Conservation (phyloP, 2,888 invertebrate species). For the Nomada hirtipes region DNA sequence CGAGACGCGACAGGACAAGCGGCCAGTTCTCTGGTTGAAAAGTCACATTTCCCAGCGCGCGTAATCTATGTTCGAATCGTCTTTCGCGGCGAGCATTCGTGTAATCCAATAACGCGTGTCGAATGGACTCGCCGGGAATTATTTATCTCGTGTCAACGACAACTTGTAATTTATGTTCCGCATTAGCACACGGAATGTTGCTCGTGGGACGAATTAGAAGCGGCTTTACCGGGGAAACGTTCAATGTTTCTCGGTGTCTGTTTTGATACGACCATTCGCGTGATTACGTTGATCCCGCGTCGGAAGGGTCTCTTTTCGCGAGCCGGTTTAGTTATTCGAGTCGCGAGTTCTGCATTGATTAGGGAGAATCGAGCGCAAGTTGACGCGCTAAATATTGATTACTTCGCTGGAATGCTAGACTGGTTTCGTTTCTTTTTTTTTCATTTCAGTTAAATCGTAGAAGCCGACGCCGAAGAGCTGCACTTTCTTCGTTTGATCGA, state of each 20-base stretch:
- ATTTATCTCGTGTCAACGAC: slow-evolving; percentile 21
- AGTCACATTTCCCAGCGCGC: neutral
- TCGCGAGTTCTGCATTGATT: neutral
- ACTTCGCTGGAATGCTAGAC: neutral
- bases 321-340: neutral
- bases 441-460: neutral
- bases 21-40: slow-evolving; percentile 52
- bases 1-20: slow-evolving; percentile 59
- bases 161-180: slow-evolving; percentile 40
- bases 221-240: slow-evolving; percentile 5
- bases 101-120: slow-evolving; percentile 33
- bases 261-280: neutral
- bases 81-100: slow-evolving; percentile 10
- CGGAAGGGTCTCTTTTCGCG: too few relatives aligned
- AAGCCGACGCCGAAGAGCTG: too few relatives aligned
- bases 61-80: slow-evolving; percentile 13
- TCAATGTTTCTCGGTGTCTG: neutral
- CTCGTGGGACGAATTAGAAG: neutral
- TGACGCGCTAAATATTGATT: neutral
- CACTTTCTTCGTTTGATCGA: too few relatives aligned
- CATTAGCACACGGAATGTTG: slow-evolving; percentile 24
- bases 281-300: neutral
- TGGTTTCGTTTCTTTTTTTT: neutral
- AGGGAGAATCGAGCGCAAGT: neutral
- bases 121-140: slow-evolving; percentile 34